Base-by-base conservation (phyloP, 1,140 invertebrate genomes). In the Bombus waltoni region DNA sequence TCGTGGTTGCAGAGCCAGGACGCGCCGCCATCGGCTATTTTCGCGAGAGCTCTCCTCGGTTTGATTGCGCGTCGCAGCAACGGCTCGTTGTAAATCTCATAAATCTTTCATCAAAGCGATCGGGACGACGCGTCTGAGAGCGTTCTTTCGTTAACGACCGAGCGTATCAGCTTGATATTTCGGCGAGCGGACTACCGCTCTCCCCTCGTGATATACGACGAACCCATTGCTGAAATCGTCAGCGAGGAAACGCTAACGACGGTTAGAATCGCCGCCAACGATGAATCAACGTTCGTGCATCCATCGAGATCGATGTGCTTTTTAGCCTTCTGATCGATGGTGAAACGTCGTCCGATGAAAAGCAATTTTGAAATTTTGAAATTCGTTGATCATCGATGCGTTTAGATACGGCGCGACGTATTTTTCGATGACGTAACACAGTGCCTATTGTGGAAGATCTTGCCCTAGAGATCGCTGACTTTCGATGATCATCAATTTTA, bases 161-260 rank as follows among this genome's bases (percentile, higher is more conserved):
- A 83, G 81, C 80, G 86, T 87, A 75, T 88, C 80, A 71, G 75
- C 72, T 65, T 88, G 86, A 79, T 88, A 87, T 87, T 88, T 88
- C 59, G 74, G 77, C 35, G 66, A 42, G 38, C 75, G 22, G 35
- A 11, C 47, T 53, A 6, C 42, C 38, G 10, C 13, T 3, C 25
- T 47, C 10, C 28, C 57, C 25, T 10, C n/a, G 87, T 87, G 85
- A 88, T 88, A 68, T 87, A 88, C 76, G 87, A 73, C 44, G 73
- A 66, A 59, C 38, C 6, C n/a, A 71, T 79, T 57, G 79, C 40
- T 82, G 59, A 87, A 88, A 88, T 82, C 81, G 73, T 57, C 66
- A 38, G 28, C 84, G 53, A 72, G 85, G 44, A 86, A 71, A 74
- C 85, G 87, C 81, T 88, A 88, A 88, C 87, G 85, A 88, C 74